These are phyloP conservation scores for Laticauda laticaudata DNA, from an alignment of 2,113 vertebrate genomes.

Conservation along the genomic window DNA sequence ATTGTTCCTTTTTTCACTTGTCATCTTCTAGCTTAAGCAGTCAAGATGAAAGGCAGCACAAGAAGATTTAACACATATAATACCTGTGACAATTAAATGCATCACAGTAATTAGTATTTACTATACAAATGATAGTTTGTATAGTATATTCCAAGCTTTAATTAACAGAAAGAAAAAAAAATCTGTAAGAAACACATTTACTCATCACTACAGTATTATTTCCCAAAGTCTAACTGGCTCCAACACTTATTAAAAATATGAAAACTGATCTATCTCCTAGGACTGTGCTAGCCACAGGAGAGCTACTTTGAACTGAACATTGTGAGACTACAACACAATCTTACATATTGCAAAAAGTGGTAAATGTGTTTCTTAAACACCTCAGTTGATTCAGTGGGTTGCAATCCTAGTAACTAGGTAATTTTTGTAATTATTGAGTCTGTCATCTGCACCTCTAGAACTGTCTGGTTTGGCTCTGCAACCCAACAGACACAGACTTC, in stretches of 20 bases:
- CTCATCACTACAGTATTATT: neutral
- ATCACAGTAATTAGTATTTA: constrained; percentile 2
- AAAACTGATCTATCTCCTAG: neutral
- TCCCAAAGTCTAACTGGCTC: neutral
- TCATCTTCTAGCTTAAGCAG: neutral
- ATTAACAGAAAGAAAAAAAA: neutral
- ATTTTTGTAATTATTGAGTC: neutral
- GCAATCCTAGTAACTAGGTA: neutral
- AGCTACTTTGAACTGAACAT: neutral
- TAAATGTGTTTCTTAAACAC: neutral
- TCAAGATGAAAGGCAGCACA: constrained; percentile 8
- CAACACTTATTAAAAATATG: neutral
- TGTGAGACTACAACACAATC: neutral
- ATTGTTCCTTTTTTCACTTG: neutral
- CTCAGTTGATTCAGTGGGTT: neutral
- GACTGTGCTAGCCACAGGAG: neutral
- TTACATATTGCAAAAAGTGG: neutral
- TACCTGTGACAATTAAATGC: neutral
- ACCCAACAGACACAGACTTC: no score
- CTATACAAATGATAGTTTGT: neutral
- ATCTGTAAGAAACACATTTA: neutral
- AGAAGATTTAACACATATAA: neutral
- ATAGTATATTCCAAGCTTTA: constrained; percentile 8
- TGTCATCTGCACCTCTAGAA: no score
- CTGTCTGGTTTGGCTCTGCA: no score